Conservation (phyloP, 2,797 vertebrate genomes). For the Strix occidentalis region DNA sequence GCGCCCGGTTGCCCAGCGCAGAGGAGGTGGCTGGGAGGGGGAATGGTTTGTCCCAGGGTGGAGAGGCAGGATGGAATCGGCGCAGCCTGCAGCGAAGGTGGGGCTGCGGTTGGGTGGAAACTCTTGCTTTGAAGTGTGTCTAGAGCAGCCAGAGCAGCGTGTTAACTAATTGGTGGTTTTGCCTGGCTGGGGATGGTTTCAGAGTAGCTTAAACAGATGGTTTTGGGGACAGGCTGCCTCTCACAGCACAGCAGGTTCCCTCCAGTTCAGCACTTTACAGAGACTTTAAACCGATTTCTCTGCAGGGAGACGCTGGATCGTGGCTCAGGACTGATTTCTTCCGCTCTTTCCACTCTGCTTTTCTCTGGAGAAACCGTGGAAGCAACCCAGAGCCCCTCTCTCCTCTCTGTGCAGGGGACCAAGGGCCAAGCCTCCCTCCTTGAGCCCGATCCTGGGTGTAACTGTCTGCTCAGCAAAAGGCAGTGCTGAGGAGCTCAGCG, state of each 20-base stretch:
- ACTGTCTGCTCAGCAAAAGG: no score
- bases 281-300: background rate
- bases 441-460: no score
- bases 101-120: rapidly evolving
- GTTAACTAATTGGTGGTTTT: background rate
- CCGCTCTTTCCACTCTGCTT: background rate
- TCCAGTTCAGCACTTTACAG: background rate
- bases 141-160: background rate
- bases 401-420: background rate
- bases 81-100: background rate
- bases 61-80: background rate
- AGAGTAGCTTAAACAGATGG: rapidly evolving
- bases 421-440: background rate
- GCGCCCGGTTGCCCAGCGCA: background rate
- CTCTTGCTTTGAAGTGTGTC: background rate
- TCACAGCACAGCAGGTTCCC: rapidly evolving
- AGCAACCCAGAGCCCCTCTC: background rate
- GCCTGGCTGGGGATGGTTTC: background rate
- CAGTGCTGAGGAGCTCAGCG: background rate
- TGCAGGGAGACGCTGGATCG: rapidly evolving
- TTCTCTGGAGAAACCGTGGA: background rate
- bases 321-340: background rate
- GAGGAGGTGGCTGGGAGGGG: background rate
- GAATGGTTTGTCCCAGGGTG: background rate
- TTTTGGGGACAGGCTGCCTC: background rate